A percentile compares a stretch with the other conserved stretches of the same genome.
phyloP scores from a whole-genome alignment of 2,888 invertebrate genomes.

The Eristalis arbustorum region DNA sequence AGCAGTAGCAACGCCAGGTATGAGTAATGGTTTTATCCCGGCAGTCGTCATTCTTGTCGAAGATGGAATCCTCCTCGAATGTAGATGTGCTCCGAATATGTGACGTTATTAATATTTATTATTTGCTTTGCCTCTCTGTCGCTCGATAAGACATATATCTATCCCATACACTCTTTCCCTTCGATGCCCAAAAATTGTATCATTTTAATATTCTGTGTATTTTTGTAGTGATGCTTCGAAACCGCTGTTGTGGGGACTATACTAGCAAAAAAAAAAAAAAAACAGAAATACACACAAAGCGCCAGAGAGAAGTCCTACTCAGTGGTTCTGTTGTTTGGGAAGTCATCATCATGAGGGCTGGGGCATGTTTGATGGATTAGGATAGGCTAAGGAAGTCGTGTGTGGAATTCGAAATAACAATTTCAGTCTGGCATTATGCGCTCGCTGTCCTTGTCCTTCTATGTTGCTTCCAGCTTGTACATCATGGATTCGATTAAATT shows the following conservation, averaged over 20 bases:
- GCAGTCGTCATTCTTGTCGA: constrained; percentile 52
- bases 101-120: constrained; percentile 70
- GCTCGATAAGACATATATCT: constrained; percentile 34
- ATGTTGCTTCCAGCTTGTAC: background rate
- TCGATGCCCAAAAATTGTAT: constrained; percentile 52
- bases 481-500: constrained; percentile 31
- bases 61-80: constrained; percentile 53
- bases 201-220: constrained; percentile 54
- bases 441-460: background rate
- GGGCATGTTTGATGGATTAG: constrained; percentile 49
- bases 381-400: constrained; percentile 51
- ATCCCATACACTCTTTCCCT: background rate
- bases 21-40: constrained; percentile 67
- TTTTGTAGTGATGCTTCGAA: constrained; percentile 34
- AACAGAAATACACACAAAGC: constrained; percentile 12
- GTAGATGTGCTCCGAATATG: constrained; percentile 62
- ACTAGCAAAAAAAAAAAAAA: background rate
- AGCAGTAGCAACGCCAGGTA: constrained; percentile 45
- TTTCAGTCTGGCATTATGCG: background rate
- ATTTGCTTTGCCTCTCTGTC: constrained; percentile 52
- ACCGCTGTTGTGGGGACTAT: background rate
- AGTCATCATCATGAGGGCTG: constrained; percentile 39
- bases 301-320: constrained; percentile 11
- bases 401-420: constrained; percentile 48
- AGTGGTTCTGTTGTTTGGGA: constrained; percentile 30